Conservation (phyloP, 2,113 vertebrate species). For the Oenanthe melanoleuca region DNA sequence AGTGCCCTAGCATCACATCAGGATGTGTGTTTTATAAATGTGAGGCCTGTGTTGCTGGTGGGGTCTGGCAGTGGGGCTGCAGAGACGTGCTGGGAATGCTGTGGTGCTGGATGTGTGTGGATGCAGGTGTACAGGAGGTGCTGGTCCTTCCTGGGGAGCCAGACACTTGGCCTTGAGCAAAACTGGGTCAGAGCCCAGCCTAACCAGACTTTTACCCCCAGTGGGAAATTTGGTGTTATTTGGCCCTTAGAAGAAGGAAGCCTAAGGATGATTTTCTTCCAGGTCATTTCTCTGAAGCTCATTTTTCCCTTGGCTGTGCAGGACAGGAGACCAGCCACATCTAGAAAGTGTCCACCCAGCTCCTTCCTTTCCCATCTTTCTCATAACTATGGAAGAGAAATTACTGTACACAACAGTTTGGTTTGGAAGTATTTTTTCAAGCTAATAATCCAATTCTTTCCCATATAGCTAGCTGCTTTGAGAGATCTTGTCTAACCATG, state of each 20-base stretch:
- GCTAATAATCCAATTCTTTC: not conserved
- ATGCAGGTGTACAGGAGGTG: not conserved
- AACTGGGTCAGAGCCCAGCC: not conserved
- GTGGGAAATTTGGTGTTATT: not conserved
- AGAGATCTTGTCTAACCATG: not conserved
- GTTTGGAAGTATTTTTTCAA: not conserved
- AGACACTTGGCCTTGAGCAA: not conserved
- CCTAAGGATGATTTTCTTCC: not conserved
- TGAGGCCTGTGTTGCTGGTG: not conserved
- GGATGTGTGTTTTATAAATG: not conserved
- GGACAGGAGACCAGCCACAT: not conserved
- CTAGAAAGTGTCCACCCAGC: not conserved
- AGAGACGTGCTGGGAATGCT: fast-evolving
- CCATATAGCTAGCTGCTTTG: not conserved
- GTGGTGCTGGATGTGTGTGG: not conserved
- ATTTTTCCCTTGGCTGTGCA: not conserved
- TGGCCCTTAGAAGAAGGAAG: not conserved
- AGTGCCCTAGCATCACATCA: not conserved
- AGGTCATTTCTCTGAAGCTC: not conserved
- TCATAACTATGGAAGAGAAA: not conserved
- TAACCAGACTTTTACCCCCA: not conserved
- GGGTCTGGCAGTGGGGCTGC: not conserved
- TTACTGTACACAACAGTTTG: not conserved
- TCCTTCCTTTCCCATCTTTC: not conserved
- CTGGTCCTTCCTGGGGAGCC: fast-evolving